Conservation (phyloP, 2,888 invertebrate species). For the Amorpha juglandis region DNA sequence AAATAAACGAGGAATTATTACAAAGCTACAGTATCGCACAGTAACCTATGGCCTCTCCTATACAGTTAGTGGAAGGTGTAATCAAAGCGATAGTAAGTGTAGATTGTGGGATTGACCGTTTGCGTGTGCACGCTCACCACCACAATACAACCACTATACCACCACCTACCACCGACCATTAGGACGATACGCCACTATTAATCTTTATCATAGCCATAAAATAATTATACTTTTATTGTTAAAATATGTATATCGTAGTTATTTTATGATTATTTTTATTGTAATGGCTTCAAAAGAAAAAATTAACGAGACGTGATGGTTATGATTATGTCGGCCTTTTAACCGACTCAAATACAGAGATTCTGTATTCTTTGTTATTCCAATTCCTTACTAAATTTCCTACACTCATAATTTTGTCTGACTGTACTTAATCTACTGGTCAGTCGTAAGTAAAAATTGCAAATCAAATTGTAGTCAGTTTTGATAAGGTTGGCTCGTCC, state of each 20-base stretch:
- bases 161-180: conserved; percentile 12
- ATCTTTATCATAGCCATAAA: conserved; percentile 25
- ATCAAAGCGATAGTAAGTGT: conserved; percentile 55
- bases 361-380: too few relatives aligned
- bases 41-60: conserved; percentile 34
- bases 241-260: conserved; percentile 11
- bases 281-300: background rate
- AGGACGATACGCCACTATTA: conserved; percentile 23
- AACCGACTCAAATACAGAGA: too few relatives aligned
- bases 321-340: too few relatives aligned
- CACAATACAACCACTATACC: conserved; percentile 9
- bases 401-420: too few relatives aligned
- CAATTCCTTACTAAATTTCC: too few relatives aligned
- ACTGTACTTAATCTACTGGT: too few relatives aligned
- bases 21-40: too few relatives aligned
- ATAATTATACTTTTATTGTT: conserved; percentile 1
- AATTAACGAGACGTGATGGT: too few relatives aligned
- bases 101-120: conserved; percentile 69
- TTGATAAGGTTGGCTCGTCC: too few relatives aligned
- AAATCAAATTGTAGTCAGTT: too few relatives aligned
- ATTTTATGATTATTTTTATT: background rate
- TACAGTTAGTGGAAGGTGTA: conserved; percentile 27
- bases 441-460: too few relatives aligned
- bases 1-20: too few relatives aligned
- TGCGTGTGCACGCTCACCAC: conserved; percentile 53